Evolutionary conservation across 2,888 invertebrate genomes (phyloP), one percentile per base, ranked within the genome.

Genomic region (Panzeria rudis): DNA sequence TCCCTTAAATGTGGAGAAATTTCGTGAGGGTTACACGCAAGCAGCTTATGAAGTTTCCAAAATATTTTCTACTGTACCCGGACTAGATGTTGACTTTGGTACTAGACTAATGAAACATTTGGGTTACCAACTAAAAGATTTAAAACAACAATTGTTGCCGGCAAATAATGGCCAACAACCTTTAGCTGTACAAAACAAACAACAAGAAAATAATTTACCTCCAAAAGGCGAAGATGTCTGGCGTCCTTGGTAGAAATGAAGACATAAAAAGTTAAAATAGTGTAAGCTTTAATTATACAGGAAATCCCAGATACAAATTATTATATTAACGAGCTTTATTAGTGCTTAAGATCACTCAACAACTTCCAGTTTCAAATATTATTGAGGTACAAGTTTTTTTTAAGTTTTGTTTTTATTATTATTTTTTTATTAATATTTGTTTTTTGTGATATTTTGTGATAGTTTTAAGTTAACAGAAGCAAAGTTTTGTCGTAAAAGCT

Each of bases 21-120:
- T 97, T 94, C 95, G 96, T 71, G 97, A 97, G 86, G 97, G 97
- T 83, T 97, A 97, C 93, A 97, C 97, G 76, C 97, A 97, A 89
- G 97, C 97, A 89, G 97, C 97, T 86, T 96, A 96, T 90, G 97
- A 97, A 93, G 97, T 97, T 59, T 97, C 97, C 80, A 95, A 96
- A 88, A 96, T 97, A 90, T 93, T 97, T 88, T 96, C 97, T 9
- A 95, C 96, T 41, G 96, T 97, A 54, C 97, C 97, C 29, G 97
- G 97, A 69, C 95, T 97, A 87, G 97, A 97, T 92, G 95, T 97
- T 87, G 95, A 96, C 90, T 94, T 97, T 86, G 97, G 97, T 59
- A 96, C 97, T 44, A 96, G 96, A 90, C 94, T 97, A 88, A 97
- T 97, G 97, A 96, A 97, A 79, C 97, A 97, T 92, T 94, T 97